These are phyloP conservation scores for Cyphomyrus plagiostoma DNA, from an alignment of 2,113 vertebrate genomes.

Conservation along the genomic window DNA sequence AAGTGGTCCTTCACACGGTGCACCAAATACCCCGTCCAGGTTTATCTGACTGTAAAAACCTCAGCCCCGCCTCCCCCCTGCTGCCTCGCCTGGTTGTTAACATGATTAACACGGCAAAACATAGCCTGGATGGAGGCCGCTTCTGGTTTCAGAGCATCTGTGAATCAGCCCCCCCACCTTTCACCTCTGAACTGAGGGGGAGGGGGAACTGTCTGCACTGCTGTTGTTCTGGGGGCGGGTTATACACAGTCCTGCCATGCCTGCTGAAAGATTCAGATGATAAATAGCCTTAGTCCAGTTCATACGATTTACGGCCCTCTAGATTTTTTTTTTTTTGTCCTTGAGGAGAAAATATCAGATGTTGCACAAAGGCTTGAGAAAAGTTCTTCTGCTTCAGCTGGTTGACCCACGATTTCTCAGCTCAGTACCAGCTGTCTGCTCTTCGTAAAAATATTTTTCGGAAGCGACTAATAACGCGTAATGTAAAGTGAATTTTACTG, in stretches of 20 bases:
- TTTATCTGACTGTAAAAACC: conserved; percentile 15
- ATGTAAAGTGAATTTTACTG: not conserved
- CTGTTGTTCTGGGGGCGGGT: conserved; percentile 21
- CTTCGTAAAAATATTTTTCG: not conserved
- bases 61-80: not conserved
- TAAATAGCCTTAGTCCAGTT: not conserved
- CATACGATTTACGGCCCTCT: conserved; percentile 1
- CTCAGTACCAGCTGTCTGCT: not conserved
- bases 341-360: conserved; percentile 8
- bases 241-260: conserved; percentile 1
- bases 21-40: not conserved
- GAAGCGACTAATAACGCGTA: not conserved
- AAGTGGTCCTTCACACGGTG: not conserved
- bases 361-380: not conserved
- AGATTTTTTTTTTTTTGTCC: conserved; percentile 11
- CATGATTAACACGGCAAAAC: conserved; percentile 24
- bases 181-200: conserved; percentile 14
- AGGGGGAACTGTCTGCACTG: not conserved
- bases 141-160: conserved; percentile 6
- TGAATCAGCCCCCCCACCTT: conserved; percentile 24
- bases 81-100: conserved; percentile 2
- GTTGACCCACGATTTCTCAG: not conserved
- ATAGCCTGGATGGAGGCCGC: not conserved
- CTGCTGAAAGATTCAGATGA: conserved; percentile 2
- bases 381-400: not conserved